phyloP scores from a whole-genome alignment of 2,113 vertebrate species.

The Gallinago undulata region DNA sequence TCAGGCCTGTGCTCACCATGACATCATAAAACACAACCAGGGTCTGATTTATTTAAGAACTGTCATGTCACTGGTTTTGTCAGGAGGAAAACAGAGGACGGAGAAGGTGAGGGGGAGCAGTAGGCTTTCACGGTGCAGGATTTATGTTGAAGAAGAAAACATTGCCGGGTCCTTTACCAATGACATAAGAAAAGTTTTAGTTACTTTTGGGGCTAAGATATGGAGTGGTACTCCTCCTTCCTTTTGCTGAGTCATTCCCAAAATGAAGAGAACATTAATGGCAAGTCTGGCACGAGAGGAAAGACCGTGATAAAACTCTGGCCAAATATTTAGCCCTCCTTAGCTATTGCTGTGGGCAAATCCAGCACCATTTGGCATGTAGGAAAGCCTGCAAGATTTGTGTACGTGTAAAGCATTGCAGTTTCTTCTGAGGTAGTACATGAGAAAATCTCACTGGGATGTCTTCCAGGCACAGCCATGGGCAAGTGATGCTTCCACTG shows the following conservation, averaged over 20 bases:
- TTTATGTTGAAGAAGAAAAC: not conserved
- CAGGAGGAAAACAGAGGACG: not conserved
- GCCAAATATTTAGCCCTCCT: not conserved
- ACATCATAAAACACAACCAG: conserved; percentile 38
- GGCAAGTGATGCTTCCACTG: not conserved
- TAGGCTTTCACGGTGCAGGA: fast-evolving
- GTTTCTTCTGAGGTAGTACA: not conserved
- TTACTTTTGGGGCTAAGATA: not conserved
- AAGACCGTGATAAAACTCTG: not conserved
- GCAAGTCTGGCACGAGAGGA: not conserved
- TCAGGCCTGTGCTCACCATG: conserved; percentile 59
- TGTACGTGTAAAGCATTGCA: fast-evolving
- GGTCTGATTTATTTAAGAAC: conserved; percentile 60
- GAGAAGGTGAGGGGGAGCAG: not conserved
- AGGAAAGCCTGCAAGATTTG: not conserved
- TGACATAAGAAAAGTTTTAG: not conserved
- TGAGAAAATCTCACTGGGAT: not conserved
- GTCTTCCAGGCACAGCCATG: not conserved
- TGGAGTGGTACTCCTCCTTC: not conserved
- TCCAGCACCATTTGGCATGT: not conserved
- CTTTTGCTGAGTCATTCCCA: fast-evolving
- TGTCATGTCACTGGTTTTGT: conserved; percentile 37
- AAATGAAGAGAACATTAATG: not conserved
- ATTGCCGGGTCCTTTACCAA: not conserved
- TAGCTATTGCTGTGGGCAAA: not conserved